Evolutionary conservation across 2,888 invertebrate genomes (phyloP).

Genomic region (Papilio demoleus): DNA sequence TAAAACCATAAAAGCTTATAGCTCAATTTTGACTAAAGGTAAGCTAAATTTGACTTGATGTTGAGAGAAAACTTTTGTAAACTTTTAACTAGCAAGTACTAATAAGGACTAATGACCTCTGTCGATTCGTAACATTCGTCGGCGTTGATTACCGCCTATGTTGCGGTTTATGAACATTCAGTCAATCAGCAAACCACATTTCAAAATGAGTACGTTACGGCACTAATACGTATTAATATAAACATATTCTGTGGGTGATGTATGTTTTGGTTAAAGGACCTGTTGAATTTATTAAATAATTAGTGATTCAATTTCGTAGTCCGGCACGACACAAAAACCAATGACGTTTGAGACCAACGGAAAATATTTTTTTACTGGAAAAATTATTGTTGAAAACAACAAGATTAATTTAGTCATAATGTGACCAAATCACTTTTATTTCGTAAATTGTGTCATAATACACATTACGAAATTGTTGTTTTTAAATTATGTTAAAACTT

Average conservation of each 20-base stretch:
- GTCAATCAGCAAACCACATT: conserved; percentile 6
- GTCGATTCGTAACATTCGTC: neutral
- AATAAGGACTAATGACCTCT: neutral
- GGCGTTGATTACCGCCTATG: neutral
- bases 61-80: neutral
- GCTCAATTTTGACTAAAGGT: neutral
- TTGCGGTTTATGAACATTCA: conserved; percentile 3
- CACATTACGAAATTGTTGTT: no score
- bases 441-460: no score
- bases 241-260: neutral
- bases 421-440: no score
- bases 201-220: neutral
- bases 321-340: neutral
- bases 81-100: neutral
- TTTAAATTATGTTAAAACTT: no score
- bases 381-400: no score
- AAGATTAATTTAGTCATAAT: no score
- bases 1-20: no score
- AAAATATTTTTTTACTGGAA: no score
- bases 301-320: neutral
- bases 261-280: neutral
- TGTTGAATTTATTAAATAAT: no score
- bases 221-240: conserved; percentile 2
- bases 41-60: neutral
- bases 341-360: no score